Evolutionary conservation across 1,140 invertebrate genomes (phyloP), one percentile per base, ranked within the genome.

Genomic region (Drosophila athabasca): DNA sequence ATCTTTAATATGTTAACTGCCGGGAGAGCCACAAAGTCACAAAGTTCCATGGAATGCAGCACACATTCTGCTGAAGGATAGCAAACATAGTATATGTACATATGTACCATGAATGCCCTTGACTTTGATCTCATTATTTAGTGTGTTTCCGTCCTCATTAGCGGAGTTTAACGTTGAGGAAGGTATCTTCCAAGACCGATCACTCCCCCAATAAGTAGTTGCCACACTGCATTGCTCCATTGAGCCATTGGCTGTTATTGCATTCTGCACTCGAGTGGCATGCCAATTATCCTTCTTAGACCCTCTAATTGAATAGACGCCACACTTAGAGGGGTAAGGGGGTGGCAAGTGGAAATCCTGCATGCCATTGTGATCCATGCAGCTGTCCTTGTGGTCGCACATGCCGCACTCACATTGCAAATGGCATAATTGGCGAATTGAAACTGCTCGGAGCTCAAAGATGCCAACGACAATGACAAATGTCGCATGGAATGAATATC

Each of bases 281-380:
- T 66, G 70, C 52, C 61, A 85, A 85, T 77, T 81, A 87, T 84
- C 49, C 49, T 48, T 3, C 68, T 48, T 46, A 73, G 67, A 69
- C 66, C 60, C 81, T 74, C 61, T 81, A 85, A 87, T 85, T 87
- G 82, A 85, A 87, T 87, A 58, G 77, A 81, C 73, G 73, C 81
- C 72, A 62, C 31, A 31, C 29, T 67, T 69, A n/a, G n/a, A n/a
- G n/a, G n/a, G n/a, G n/a, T n/a, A n/a, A n/a, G 6, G 29, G 29
- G 29, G 29, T 6, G 29, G 29, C 7, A 26, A 26, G 24, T 26
- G 24, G 24, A 26, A 26, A 44, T 26, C 22, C 22, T 45, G 61
- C 17, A 5, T 15, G 15, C 22, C 43, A 45, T 58, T 70, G 64
- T 55, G 26, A 69, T 70, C 67, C 52, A 15, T 69, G 69, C 53